These are phyloP conservation scores for Xestia c-nigrum DNA, from an alignment of 2,888 invertebrate genomes.

Conservation along the genomic window DNA sequence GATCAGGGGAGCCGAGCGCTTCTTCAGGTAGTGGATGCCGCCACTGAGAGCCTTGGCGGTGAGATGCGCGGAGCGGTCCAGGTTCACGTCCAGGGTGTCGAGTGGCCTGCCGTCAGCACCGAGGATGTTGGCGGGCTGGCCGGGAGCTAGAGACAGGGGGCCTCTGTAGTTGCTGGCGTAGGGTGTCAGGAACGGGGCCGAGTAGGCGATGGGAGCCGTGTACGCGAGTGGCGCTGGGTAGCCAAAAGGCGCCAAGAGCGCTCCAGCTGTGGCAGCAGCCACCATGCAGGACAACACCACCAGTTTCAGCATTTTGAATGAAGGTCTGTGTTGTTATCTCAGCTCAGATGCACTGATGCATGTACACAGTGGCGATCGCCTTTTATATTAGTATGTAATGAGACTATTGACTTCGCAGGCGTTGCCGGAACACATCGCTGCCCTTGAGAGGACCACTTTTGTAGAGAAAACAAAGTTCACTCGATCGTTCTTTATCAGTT, in stretches of 20 bases:
- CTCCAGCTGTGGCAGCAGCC: conserved; percentile 88
- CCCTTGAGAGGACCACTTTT: conserved; percentile 84
- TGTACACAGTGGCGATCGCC: conserved; percentile 56
- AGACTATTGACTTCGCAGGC: conserved; percentile 67
- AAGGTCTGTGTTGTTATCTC: conserved; percentile 84
- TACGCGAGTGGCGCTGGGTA: conserved; percentile 74
- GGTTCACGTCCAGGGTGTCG: conserved; percentile 85
- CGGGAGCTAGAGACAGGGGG: conserved; percentile 84
- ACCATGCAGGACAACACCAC: conserved; percentile 92
- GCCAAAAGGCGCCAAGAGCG: conserved; percentile 65
- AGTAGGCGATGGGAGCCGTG: conserved; percentile 71
- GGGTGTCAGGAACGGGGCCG: conserved; percentile 70
- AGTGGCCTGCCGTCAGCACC: conserved; percentile 85
- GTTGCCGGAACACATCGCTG: conserved; percentile 78
- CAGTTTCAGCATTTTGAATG: conserved; percentile 86
- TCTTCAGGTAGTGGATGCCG: conserved; percentile 77
- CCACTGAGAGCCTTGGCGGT: conserved; percentile 77
- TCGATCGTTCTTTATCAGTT: conserved; percentile 47
- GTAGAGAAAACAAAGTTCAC: conserved; percentile 69
- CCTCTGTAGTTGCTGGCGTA: conserved; percentile 81
- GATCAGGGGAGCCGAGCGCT: conserved; percentile 76
- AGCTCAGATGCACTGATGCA: conserved; percentile 79
- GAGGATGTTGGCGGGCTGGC: conserved; percentile 84
- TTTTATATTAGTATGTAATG: conserved; percentile 79
- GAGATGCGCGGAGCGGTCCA: conserved; percentile 83